Base-by-base conservation (phyloP, 2,113 vertebrate genomes). In the Seriola rivoliana region DNA sequence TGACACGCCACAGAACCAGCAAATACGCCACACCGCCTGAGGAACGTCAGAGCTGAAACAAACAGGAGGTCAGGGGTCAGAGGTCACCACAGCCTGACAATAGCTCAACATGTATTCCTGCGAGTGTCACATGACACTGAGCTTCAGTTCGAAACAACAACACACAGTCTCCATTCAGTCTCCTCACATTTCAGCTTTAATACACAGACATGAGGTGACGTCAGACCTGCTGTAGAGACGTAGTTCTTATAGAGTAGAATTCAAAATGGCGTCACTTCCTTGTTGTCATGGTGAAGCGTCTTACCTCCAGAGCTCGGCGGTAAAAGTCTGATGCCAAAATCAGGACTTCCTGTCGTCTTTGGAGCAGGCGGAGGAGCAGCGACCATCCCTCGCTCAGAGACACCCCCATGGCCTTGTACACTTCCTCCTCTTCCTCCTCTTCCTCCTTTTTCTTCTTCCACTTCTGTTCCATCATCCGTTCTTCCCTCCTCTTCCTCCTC, bases 341-440 rank as follows among this genome's bases (percentile, higher is more conserved):
- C 74, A 99, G 94, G 29, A 99, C 96, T 0, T 93, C 84, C 84
- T 94, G 93, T 42, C 97, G 92, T 71, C 93, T 96, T 81, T 96
- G 92, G 14, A 99, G 91, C 84, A 97, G 94, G 5, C 76, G 21
- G 4, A 97, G 91, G 4, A 99, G 95, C 13, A 95, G 88, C 40
- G 87, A 88, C 98, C 98, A 99, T 0, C 97, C 97, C 64, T 97
- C 95, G 0, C 92, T 96, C 81, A 99, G 93, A 0, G 96, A 96
- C 1, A 90, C 68, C 0, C 92, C 96, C 97, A 99, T 98, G 55
- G 97, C 97, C 2, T 95, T 85, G 0, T 95, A 95, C 76, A 98
- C 93, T 34, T 88, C 92, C 59, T 88, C 92, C 58, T 89, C 93
- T 34, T 88, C 92, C 59, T 88, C 92, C 58, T 89, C 90, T 70